Evolutionary conservation across 2,888 invertebrate genomes (phyloP), one percentile per base, ranked within the genome.

Genomic region (Smittia sp.): DNA sequence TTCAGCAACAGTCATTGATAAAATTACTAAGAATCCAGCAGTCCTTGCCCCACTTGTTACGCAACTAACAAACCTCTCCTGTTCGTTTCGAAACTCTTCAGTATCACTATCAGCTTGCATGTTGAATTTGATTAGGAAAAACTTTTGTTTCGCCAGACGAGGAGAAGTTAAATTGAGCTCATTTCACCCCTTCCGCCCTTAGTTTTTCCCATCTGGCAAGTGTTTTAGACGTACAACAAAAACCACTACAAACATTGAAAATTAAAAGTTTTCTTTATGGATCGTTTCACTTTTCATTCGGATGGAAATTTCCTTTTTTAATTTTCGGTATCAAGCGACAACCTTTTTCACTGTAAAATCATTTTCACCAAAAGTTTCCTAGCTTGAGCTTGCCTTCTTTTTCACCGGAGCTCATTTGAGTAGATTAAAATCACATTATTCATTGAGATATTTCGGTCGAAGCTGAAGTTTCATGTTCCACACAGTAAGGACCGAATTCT

Each of bases 111-210:
- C 46, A 46, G n/a, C 46, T 11, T n/a, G 46, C 46, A 46, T 46
- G 46, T 46, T 46, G 46, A 15, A 46, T 46, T 46, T 46, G 46
- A 46, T 46, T 46, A 46, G 46, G 46, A 11, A n/a, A 46, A 46
- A 46, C n/a, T 46, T 46, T 46, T 46, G 46, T 46, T 46, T 46
- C 15, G 15, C 46, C 46, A 46, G 46, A 46, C 46, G 15, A 2
- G 15, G 46, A 46, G 46, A 46, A n/a, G 46, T 46, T 46, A n/a
- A 46, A 46, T 32, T 32, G 32, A 32, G 32, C 32, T 32, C 32
- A 32, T 32, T 32, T 32, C 32, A 32, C 32, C 32, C 32, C 32
- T 9, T 32, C 9, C 32, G 32, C n/a, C 46, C 15, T 46, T 11
- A 13, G 46, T n/a, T 15, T 2, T n/a, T 15, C 11, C 46, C 46